A percentile compares a stretch with the other conserved stretches of the same genome.
Evolutionary conservation across 2,113 vertebrate genomes (phyloP).

Genomic region (Seriola quinqueradiata): DNA sequence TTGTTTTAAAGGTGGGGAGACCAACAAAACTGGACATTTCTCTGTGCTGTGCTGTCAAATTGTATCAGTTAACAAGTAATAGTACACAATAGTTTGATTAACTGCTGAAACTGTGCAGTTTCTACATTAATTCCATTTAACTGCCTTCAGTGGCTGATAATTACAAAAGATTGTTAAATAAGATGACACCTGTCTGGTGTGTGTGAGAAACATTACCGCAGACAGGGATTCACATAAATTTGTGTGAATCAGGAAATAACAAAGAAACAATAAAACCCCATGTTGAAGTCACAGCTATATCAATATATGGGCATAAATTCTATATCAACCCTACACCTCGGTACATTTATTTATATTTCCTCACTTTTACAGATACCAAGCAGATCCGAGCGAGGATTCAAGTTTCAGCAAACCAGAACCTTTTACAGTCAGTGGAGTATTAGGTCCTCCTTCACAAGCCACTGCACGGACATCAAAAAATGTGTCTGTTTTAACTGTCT

Average conservation of each 20-base stretch:
- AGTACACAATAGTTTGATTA: too few species aligned
- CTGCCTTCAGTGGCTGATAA: neutral
- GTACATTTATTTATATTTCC: neutral
- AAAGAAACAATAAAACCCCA: neutral
- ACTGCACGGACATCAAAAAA: slow-evolving; percentile 75
- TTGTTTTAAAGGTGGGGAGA: too few species aligned
- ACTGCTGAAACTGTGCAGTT: neutral
- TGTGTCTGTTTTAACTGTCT: slow-evolving; percentile 76
- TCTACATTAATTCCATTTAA: neutral
- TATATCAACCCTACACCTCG: neutral
- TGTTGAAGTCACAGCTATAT: neutral
- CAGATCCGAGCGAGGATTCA: slow-evolving; percentile 51
- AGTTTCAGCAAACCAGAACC: slow-evolving; percentile 50
- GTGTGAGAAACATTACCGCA: neutral
- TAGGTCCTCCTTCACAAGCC: slow-evolving; percentile 69
- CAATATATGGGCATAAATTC: neutral
- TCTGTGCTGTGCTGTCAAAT: too few species aligned
- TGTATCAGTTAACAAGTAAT: too few species aligned
- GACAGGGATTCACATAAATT: neutral
- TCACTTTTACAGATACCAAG: slow-evolving; percentile 80
- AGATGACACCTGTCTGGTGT: neutral
- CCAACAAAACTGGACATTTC: too few species aligned
- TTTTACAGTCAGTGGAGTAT: slow-evolving; percentile 63
- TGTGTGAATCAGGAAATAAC: neutral
- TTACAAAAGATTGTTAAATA: too few species aligned